Conservation (phyloP, 1,140 invertebrate species). For the Globodera ellingtonae region DNA sequence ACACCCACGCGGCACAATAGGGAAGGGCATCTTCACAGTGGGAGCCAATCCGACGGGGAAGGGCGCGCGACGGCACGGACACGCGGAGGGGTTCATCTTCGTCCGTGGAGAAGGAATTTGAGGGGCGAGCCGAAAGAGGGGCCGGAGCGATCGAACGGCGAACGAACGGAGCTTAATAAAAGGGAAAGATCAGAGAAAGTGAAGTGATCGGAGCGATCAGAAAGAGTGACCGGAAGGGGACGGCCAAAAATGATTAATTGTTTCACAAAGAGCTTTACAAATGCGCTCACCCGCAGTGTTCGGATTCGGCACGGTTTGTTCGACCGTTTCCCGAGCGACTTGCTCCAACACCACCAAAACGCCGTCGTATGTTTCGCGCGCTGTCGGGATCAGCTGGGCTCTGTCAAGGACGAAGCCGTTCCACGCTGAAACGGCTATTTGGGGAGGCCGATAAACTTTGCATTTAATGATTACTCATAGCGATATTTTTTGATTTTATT, state of each 20-base stretch:
- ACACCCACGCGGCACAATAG: slow-evolving; percentile 2
- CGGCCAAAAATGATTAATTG: no score
- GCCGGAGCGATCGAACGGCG: background rate
- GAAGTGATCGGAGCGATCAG: no score
- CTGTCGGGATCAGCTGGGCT: slow-evolving; percentile 39
- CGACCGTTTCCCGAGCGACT: background rate
- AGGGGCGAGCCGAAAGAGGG: background rate
- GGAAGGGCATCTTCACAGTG: background rate
- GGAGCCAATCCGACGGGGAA: background rate
- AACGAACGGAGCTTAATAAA: background rate
- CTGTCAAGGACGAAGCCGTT: slow-evolving; percentile 43
- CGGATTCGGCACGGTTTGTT: background rate
- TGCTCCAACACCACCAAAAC: slow-evolving; percentile 19
- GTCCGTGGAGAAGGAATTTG: background rate
- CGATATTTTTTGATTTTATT: background rate
- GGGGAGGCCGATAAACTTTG: slow-evolving; percentile 1
- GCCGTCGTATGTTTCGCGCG: slow-evolving; percentile 44
- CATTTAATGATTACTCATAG: background rate
- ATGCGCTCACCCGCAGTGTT: background rate
- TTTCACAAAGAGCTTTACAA: background rate
- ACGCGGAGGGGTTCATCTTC: background rate
- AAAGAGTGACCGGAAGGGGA: no score
- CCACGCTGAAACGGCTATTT: slow-evolving; percentile 33
- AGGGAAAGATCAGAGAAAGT: no score
- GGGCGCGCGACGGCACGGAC: background rate